Percentiles rank a stretch among this genome's conserved stretches.
phyloP scores from a whole-genome alignment of 1,140 invertebrate species.

The Drosophila sulfurigaster region DNA sequence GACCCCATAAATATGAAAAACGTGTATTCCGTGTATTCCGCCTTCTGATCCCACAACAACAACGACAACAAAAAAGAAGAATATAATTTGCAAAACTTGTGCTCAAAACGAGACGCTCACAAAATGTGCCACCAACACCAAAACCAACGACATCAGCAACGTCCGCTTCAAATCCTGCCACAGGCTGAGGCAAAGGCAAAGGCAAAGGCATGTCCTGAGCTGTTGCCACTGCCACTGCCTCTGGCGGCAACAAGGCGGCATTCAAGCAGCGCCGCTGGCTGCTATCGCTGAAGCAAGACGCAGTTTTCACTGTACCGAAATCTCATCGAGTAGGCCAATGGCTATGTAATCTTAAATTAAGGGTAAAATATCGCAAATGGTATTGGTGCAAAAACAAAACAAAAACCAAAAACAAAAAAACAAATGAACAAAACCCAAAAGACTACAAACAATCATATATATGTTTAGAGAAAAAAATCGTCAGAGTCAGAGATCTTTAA shows the following conservation, averaged over 20 bases:
- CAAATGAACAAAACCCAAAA: slow-evolving; percentile 12
- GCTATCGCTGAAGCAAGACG: slow-evolving; percentile 56
- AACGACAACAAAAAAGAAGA: slow-evolving; percentile 3
- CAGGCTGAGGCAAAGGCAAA: background rate
- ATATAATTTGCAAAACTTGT: slow-evolving; percentile 27
- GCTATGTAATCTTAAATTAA: slow-evolving; percentile 83
- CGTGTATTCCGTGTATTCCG: background rate
- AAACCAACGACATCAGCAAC: slow-evolving; percentile 39
- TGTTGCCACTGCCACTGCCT: slow-evolving; percentile 23
- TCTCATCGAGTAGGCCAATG: slow-evolving; percentile 64
- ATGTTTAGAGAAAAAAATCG: slow-evolving; percentile 3
- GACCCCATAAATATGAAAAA: background rate
- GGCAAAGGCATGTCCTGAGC: slow-evolving; percentile 21
- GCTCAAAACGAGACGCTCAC: slow-evolving; percentile 26
- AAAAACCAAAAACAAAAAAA: slow-evolving; percentile 48
- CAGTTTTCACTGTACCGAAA: slow-evolving; percentile 49
- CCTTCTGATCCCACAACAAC: background rate
- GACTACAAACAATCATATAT: background rate
- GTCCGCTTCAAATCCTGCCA: slow-evolving; percentile 18
- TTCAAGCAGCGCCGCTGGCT: slow-evolving; percentile 52
- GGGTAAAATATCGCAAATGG: slow-evolving; percentile 85
- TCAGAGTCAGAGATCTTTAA: background rate
- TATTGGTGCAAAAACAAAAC: slow-evolving; percentile 78
- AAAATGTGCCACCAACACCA: slow-evolving; percentile 58
- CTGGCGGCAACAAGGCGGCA: slow-evolving; percentile 52